Evolutionary conservation across 1,140 invertebrate genomes (phyloP).

Genomic region (Planococcus citri): DNA sequence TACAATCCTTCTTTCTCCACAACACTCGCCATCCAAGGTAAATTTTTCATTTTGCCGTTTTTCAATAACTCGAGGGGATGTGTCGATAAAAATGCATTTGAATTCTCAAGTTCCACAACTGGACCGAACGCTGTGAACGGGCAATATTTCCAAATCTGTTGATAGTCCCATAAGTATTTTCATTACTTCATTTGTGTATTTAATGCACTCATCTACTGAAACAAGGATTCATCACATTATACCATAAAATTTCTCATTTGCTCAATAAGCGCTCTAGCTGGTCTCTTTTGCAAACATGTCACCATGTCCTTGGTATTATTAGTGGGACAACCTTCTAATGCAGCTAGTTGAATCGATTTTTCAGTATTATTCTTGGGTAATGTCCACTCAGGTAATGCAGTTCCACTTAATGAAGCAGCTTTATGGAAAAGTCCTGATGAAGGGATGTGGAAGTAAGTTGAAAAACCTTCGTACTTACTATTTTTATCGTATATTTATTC

Average conservation of each 20-base stretch:
- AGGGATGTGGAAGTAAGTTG: background rate
- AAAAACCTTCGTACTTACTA: no score
- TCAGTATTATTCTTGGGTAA: slow-evolving; percentile 48
- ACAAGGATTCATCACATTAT: no score
- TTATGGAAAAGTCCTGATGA: slow-evolving; percentile 25
- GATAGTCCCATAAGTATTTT: background rate
- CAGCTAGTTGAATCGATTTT: slow-evolving; percentile 51
- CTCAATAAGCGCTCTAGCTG: slow-evolving; percentile 41
- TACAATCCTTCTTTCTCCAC: slow-evolving; percentile 35
- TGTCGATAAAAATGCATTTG: slow-evolving; percentile 42
- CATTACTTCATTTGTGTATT: no score
- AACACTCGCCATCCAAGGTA: slow-evolving; percentile 34
- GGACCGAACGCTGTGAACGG: slow-evolving; percentile 50
- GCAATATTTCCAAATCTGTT: slow-evolving; percentile 39
- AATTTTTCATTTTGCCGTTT: slow-evolving; percentile 28
- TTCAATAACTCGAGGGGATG: slow-evolving; percentile 39
- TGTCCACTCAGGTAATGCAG: slow-evolving; percentile 56
- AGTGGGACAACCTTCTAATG: slow-evolving; percentile 53
- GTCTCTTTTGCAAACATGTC: slow-evolving; percentile 51
- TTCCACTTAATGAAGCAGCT: slow-evolving; percentile 38
- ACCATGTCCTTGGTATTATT: slow-evolving; percentile 42
- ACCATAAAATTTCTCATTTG: slow-evolving; percentile 37
- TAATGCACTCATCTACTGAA: no score
- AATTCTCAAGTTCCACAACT: slow-evolving; percentile 36
- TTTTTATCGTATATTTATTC: no score